Conservation (phyloP, 1,140 invertebrate species). For the Planococcus citri region DNA sequence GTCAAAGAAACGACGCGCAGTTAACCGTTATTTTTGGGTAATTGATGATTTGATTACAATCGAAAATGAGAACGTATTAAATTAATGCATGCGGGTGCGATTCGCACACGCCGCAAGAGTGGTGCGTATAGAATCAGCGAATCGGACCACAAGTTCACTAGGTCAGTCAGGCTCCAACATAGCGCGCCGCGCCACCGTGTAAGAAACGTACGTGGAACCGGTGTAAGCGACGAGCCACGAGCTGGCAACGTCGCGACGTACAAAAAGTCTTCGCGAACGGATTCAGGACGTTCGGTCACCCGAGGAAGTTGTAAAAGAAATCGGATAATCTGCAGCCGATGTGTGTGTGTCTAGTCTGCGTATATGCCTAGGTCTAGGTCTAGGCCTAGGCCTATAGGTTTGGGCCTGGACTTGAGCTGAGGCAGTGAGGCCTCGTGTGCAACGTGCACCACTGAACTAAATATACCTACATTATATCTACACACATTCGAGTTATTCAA, state of each 20-base stretch:
- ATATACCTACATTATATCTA: no score
- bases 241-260: neutral
- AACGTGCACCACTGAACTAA: no score
- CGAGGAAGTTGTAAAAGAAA: neutral
- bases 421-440: no score
- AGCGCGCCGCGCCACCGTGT: neutral
- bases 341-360: no score
- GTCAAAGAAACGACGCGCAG: no score
- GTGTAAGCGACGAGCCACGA: neutral
- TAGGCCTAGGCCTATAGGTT: no score
- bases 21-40: neutral
- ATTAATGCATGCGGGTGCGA: constrained; percentile 9
- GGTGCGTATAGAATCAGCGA: neutral
- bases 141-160: constrained; percentile 15
- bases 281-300: constrained; percentile 17
- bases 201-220: neutral
- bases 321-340: neutral
- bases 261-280: no score
- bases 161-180: constrained; percentile 4
- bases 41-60: constrained; percentile 15
- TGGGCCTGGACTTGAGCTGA: no score
- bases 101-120: neutral
- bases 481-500: no score
- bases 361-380: no score
- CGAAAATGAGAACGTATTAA: neutral